Conservation (phyloP, 37 sponge, comb jelly and placozoan genomes). For the Halichondria panicea region DNA sequence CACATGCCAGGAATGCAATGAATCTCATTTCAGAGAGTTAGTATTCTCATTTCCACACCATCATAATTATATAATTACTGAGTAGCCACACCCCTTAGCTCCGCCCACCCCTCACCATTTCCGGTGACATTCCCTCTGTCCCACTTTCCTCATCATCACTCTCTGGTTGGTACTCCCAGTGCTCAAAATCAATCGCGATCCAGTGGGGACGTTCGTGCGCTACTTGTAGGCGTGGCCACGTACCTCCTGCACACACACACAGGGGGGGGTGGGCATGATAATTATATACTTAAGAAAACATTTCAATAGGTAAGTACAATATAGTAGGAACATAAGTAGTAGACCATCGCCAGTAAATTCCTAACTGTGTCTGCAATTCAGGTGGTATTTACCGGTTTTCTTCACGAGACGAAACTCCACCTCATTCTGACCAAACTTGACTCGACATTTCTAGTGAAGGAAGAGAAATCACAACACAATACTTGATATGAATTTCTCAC, state of each 20-base stretch:
- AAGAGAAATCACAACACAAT: neutral
- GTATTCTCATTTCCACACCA: no score
- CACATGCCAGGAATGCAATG: no score
- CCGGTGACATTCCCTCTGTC: neutral
- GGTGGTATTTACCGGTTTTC: slow-evolving; percentile 44
- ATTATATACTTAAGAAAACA: no score
- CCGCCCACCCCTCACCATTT: slow-evolving; percentile 19
- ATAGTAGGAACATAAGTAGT: neutral
- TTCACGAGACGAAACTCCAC: slow-evolving; percentile 74
- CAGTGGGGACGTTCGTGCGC: slow-evolving; percentile 71
- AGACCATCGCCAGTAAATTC: no score
- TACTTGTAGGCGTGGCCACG: slow-evolving; percentile 75
- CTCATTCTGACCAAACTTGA: slow-evolving; percentile 69
- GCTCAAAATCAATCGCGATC: slow-evolving; percentile 81
- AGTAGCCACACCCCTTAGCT: slow-evolving; percentile 10
- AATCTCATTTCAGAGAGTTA: neutral
- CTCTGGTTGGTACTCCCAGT: slow-evolving; percentile 49
- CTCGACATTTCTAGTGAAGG: slow-evolving; percentile 48
- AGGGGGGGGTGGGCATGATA: no score
- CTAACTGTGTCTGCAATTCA: no score
- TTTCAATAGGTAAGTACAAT: neutral
- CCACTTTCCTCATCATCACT: slow-evolving; percentile 47
- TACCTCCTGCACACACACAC: slow-evolving; percentile 19
- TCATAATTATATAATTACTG: no score
- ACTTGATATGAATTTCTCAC: slow-evolving; percentile 38